Base-by-base conservation (phyloP, 2,797 vertebrate genomes). In the Gymnothorax javanicus region DNA sequence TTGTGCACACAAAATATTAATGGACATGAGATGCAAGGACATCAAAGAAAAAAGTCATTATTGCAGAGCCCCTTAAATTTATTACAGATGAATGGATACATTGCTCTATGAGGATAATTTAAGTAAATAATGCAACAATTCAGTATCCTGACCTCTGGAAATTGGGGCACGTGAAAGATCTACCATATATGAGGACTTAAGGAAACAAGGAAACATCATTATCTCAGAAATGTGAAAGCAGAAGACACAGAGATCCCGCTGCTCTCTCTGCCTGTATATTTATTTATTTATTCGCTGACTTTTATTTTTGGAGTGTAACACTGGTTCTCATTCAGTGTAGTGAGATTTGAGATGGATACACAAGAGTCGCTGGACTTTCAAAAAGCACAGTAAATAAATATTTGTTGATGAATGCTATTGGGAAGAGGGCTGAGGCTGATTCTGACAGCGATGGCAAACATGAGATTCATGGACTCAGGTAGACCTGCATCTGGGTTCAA, bases 391-490 rank as follows among this genome's bases (percentile, higher is more conserved):
- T 69, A 58, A 82, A 86, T 33, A 86, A 69, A 54, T 56, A 83
- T 12, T 86, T n/a, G 60, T 50, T 13, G 23, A 67, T 12, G 57
- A 86, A 25, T 86, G 67, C 43, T 82, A 82, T 69, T 82, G 54
- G 75, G 85, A 86, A 67, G 54, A 67, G 50, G 33, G 0, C 6
- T 67, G 23, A 52, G 15, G 20, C 60, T 20, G 58, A 64, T 83
- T 59, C 23, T 79, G 75, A 52, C 17, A 79, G 75, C 20, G 50
- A 59, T 60, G 25, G 58, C 33, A 83, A 6, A 59, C 17, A 17
- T 33, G 12, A 83, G 57, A 60, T 59, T 58, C n/a, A 60, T 59
- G 82, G 82, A 83, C 5, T n/a, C 82, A 33, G 82, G 15, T 59
- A 25, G 27, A 58, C 58, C 50, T 12, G 27, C 52, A 60, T 57